Evolutionary conservation across 2,888 invertebrate species (phyloP).

Genomic region (Taphrorychus bicolor): DNA sequence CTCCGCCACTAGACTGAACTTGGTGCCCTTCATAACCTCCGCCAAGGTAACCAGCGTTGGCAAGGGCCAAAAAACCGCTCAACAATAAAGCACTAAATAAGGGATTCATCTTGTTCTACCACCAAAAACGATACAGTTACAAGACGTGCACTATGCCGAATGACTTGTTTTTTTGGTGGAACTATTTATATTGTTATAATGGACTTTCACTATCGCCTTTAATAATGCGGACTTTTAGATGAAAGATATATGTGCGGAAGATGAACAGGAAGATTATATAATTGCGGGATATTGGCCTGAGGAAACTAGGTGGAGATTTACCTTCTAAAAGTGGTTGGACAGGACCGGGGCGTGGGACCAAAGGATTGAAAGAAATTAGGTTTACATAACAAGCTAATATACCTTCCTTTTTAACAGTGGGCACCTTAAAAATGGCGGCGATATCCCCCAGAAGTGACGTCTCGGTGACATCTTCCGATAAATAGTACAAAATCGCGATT

Average conservation of each 20-base stretch:
- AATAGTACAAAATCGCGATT: too few species aligned
- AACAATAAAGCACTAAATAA: conserved; percentile 51
- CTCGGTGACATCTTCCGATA: too few species aligned
- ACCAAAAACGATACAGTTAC: conserved; percentile 3
- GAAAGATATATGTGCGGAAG: conserved; percentile 3
- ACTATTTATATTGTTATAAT: conserved; percentile 33
- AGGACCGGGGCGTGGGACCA: background rate
- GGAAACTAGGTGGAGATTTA: background rate
- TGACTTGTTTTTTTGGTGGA: conserved; percentile 47
- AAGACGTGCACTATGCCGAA: conserved; percentile 31
- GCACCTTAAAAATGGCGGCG: background rate
- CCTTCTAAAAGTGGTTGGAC: conserved; percentile 2
- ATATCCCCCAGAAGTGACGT: too few species aligned
- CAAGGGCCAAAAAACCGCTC: conserved; percentile 52
- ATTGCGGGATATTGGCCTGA: background rate
- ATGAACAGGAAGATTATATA: conserved; percentile 4
- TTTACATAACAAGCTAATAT: background rate
- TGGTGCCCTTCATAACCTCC: too few species aligned
- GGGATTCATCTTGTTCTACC: conserved; percentile 3
- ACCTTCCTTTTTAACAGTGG: background rate
- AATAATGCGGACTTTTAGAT: conserved; percentile 7
- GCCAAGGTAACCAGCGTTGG: conserved; percentile 52
- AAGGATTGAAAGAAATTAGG: background rate
- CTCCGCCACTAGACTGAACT: too few species aligned
- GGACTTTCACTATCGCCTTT: conserved; percentile 37